Percentiles rank a stretch among this genome's conserved stretches.
Evolutionary conservation across 1,140 invertebrate genomes (phyloP).

Genomic region (Psilanteris sp.): DNA sequence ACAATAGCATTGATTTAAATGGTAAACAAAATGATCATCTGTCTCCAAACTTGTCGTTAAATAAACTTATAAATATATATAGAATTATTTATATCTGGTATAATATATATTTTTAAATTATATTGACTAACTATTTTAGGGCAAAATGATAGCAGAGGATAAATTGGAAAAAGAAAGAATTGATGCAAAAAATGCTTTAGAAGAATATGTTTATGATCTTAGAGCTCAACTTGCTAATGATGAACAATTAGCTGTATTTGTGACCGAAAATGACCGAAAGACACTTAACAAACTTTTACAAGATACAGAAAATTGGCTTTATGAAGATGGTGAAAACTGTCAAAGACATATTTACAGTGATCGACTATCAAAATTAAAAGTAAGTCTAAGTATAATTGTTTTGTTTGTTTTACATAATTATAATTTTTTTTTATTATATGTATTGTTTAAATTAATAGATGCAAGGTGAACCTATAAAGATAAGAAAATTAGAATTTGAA

Average conservation of each 20-base stretch:
- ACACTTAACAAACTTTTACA: conserved; percentile 86
- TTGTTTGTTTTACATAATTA: no score
- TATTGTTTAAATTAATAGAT: conserved; percentile 78
- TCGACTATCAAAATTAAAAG: conserved; percentile 83
- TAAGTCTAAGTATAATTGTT: no score
- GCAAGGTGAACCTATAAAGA: conserved; percentile 91
- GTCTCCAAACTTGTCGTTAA: no score
- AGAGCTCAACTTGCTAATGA: conserved; percentile 89
- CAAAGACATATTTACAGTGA: conserved; percentile 90
- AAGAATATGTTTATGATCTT: conserved; percentile 99
- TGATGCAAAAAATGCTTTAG: conserved; percentile 97
- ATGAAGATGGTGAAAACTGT: conserved; percentile 96
- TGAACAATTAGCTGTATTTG: conserved; percentile 87
- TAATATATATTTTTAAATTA: no score
- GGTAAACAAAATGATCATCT: no score
- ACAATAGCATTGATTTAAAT: no score
- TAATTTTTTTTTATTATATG: no score
- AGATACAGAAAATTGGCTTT: conserved; percentile 96
- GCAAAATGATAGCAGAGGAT: conserved; percentile 93
- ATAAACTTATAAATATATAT: no score
- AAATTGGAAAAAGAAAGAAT: conserved; percentile 95
- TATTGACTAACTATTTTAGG: no score
- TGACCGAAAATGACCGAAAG: conserved; percentile 86
- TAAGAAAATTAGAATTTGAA: conserved; percentile 88
- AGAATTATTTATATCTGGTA: no score